Percentiles rank a stretch among this genome's conserved stretches.
phyloP scores from a whole-genome alignment of 2,797 vertebrate genomes.

The Scleropages formosus region DNA sequence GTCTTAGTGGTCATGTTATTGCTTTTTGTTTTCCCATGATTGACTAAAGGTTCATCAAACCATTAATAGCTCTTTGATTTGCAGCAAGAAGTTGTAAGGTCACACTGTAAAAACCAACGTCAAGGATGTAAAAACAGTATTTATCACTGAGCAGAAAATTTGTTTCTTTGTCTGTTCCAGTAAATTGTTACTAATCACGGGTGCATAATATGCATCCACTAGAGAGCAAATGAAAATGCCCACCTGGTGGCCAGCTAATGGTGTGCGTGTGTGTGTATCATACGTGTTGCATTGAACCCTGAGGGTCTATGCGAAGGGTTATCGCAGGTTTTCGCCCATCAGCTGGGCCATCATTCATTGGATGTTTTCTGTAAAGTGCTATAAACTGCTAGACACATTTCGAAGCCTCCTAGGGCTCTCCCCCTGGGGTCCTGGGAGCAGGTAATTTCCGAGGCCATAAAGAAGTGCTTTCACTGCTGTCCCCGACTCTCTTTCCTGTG shows the following conservation, averaged over 20 bases:
- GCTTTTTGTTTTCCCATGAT: too few species aligned
- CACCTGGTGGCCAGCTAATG: too few species aligned
- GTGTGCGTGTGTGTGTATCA: conserved; percentile 25
- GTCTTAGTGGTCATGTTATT: too few species aligned
- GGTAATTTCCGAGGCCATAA: conserved; percentile 44
- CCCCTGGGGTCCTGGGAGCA: conserved; percentile 39
- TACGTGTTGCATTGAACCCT: conserved; percentile 43
- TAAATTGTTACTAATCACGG: neutral
- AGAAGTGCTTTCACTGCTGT: conserved; percentile 36
- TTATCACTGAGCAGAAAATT: too few species aligned
- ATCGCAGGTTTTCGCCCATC: conserved; percentile 48
- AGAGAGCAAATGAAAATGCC: conserved; percentile 26
- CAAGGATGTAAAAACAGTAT: too few species aligned
- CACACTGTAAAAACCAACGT: too few species aligned
- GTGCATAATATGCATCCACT: neutral
- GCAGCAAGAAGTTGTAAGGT: too few species aligned
- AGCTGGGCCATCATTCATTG: conserved; percentile 41
- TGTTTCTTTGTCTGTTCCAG: neutral
- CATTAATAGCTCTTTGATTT: too few species aligned
- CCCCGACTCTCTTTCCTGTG: conserved; percentile 26
- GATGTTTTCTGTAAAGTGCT: conserved; percentile 43
- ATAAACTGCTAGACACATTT: conserved; percentile 50
- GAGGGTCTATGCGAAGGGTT: conserved; percentile 42
- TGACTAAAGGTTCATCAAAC: neutral
- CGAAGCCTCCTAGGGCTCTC: conserved; percentile 34